Conservation (phyloP, 2,888 invertebrate genomes). For the Sisyra terminalis region DNA sequence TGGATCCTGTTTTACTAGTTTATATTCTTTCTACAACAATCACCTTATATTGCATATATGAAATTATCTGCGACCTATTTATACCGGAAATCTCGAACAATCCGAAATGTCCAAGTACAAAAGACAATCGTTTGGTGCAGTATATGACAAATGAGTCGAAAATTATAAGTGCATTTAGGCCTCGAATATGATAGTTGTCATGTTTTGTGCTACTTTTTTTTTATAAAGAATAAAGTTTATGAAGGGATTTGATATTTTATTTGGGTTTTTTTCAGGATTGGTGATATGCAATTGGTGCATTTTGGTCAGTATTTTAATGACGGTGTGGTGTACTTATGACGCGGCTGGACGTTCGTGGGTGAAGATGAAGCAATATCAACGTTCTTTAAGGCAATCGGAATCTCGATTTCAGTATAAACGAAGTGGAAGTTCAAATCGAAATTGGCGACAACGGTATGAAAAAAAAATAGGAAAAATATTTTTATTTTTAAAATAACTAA, state of each 20-base stretch:
- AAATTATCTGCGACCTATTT: no score
- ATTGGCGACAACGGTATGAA: conserved; percentile 65
- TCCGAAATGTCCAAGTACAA: background rate
- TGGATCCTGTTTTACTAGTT: no score
- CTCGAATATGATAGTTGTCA: background rate
- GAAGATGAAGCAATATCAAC: conserved; percentile 75
- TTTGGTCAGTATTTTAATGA: conserved; percentile 51
- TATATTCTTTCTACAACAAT: no score
- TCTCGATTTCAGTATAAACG: conserved; percentile 59
- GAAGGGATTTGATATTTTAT: background rate
- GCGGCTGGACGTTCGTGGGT: conserved; percentile 80
- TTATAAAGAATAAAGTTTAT: background rate
- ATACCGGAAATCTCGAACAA: background rate
- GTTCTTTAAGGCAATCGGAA: conserved; percentile 61
- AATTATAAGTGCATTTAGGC: background rate
- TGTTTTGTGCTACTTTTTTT: background rate
- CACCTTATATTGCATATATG: no score
- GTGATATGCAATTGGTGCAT: conserved; percentile 65
- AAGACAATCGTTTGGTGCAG: background rate
- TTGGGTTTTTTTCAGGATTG: conserved; percentile 34
- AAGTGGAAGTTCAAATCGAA: conserved; percentile 58
- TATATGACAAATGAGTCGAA: background rate
- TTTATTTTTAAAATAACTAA: background rate
- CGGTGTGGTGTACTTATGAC: conserved; percentile 77
- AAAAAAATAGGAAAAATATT: background rate